Evolutionary conservation across 2,113 vertebrate species (phyloP).

Genomic region (Podilymbus podiceps): DNA sequence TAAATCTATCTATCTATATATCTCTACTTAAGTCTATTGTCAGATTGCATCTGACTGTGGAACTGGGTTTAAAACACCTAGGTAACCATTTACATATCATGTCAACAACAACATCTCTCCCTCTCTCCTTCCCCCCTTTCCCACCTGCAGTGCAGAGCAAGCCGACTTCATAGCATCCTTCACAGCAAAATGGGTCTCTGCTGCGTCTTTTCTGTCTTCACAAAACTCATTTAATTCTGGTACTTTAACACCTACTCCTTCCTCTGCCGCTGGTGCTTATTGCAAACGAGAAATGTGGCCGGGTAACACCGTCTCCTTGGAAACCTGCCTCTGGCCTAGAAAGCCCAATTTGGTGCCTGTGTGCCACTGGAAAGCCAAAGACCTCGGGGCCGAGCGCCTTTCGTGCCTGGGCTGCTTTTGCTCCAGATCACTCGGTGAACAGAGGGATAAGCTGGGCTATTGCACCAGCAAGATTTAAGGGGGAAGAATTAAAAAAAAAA

Average conservation of each 20-base stretch:
- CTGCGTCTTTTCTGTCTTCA: neutral
- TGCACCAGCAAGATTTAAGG: neutral
- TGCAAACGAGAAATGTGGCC: neutral
- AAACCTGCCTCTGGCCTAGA: constrained; percentile 10
- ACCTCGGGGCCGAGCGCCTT: neutral
- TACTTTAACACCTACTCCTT: neutral
- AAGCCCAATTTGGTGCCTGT: neutral
- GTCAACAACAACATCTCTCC: neutral
- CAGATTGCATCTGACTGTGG: neutral
- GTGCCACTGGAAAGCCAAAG: neutral
- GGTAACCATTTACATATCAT: neutral
- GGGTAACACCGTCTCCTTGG: neutral
- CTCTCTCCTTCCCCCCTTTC: neutral
- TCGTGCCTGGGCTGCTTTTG: neutral
- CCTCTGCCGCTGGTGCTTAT: neutral
- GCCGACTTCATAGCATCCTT: neutral
- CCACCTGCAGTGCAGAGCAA: neutral
- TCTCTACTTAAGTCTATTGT: neutral
- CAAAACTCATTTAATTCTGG: neutral
- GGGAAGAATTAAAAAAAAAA: neutral
- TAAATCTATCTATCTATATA: neutral
- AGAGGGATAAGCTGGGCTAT: neutral
- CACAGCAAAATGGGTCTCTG: neutral
- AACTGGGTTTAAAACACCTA: neutral
- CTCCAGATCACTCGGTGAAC: neutral